Evolutionary conservation across 2,113 vertebrate species (phyloP).

Genomic region (Muscicapa adusta): DNA sequence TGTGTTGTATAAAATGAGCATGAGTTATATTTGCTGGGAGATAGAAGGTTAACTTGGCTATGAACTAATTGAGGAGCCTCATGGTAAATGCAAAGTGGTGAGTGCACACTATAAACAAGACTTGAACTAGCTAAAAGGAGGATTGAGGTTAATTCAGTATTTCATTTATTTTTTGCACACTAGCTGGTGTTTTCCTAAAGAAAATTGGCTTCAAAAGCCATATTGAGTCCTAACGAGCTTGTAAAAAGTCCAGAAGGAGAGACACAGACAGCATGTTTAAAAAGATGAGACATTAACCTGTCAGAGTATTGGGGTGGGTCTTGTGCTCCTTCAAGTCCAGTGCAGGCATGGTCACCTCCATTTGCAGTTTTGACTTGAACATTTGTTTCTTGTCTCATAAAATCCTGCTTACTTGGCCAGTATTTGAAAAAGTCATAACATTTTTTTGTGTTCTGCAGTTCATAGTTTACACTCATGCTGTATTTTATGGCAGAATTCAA

Average conservation of each 20-base stretch:
- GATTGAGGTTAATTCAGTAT: conserved; percentile 57
- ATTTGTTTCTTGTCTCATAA: conserved; percentile 22
- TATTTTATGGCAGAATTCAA: conserved; percentile 43
- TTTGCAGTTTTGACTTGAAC: background rate
- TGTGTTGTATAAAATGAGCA: conserved; percentile 67
- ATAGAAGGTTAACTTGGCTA: conserved; percentile 77
- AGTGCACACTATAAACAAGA: conserved; percentile 47
- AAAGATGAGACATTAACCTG: background rate
- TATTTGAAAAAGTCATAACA: conserved; percentile 13
- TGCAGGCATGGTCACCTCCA: background rate
- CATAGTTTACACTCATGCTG: background rate
- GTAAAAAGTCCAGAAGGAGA: conserved; percentile 27
- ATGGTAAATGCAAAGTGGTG: conserved; percentile 69
- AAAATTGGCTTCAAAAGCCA: background rate
- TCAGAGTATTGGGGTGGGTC: background rate
- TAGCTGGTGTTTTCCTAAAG: conserved; percentile 22
- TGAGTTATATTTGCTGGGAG: conserved; percentile 77
- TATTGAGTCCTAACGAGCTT: conserved; percentile 26
- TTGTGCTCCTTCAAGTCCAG: background rate
- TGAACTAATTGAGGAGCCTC: conserved; percentile 77
- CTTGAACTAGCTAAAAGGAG: conserved; percentile 54
- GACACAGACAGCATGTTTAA: conserved; percentile 1
- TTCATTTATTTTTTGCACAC: background rate
- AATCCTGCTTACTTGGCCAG: conserved; percentile 1
- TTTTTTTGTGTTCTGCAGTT: conserved; percentile 54